Percentiles rank a stretch among this genome's conserved stretches.
Evolutionary conservation across 2,888 invertebrate species (phyloP).

Genomic region (Drosophila heteroneura): DNA sequence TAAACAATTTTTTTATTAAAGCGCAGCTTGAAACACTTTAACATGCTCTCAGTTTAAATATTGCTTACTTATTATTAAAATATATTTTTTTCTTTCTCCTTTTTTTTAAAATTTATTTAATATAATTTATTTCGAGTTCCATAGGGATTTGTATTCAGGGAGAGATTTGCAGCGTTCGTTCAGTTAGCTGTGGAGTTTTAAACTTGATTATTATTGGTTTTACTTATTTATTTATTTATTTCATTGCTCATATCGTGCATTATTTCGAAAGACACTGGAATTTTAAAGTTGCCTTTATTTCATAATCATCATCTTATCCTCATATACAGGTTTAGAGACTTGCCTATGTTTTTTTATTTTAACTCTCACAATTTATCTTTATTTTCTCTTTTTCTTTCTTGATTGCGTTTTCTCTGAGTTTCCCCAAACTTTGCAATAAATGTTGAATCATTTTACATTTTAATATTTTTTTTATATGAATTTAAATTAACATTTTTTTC

Average conservation of each 20-base stretch:
- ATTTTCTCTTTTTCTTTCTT: background rate
- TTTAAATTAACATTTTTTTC: rapidly evolving
- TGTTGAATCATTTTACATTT: background rate
- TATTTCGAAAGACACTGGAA: background rate
- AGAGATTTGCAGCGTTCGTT: background rate
- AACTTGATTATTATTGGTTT: background rate
- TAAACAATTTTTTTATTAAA: background rate
- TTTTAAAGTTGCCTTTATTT: background rate
- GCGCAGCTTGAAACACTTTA: background rate
- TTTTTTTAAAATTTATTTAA: background rate
- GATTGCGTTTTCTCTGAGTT: background rate
- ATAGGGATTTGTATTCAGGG: background rate
- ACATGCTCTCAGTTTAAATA: background rate
- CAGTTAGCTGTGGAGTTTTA: background rate
- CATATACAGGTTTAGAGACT: background rate
- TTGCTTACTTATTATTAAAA: background rate
- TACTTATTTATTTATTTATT: background rate
- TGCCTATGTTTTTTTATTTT: background rate
- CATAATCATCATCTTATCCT: background rate
- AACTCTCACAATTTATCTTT: background rate
- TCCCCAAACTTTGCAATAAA: background rate
- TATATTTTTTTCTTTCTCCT: too few species aligned
- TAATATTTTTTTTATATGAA: background rate
- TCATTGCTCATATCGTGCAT: background rate
- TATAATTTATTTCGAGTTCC: background rate